These are phyloP conservation scores for Oegoconia quadripuncta DNA, from an alignment of 2,888 invertebrate genomes.

Conservation along the genomic window DNA sequence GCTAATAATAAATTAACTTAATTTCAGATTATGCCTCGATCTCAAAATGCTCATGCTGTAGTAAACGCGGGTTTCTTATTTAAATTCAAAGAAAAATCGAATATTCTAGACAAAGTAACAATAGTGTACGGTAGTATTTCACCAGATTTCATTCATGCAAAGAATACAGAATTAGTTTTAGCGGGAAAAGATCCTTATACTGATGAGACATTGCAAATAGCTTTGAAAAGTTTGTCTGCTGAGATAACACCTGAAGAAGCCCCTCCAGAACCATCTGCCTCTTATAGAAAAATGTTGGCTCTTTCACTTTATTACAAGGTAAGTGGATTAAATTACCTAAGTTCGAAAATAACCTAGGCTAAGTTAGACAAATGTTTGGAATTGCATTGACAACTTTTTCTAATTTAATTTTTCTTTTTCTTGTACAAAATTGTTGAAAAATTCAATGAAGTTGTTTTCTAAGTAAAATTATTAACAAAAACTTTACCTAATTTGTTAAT, in stretches of 20 bases:
- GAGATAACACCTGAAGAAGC: conserved; percentile 50
- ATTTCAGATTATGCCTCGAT: conserved; percentile 84
- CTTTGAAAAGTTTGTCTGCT: conserved; percentile 33
- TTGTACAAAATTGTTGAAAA: too few relatives aligned
- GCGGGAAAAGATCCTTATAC: conserved; percentile 56
- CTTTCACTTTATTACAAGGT: conserved; percentile 83
- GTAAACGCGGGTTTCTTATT: conserved; percentile 86
- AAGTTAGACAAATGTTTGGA: too few relatives aligned
- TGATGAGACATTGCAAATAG: conserved; percentile 54
- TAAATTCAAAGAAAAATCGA: conserved; percentile 26
- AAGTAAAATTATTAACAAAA: too few relatives aligned
- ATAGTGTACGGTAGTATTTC: conserved; percentile 80
- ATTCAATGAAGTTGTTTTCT: too few relatives aligned
- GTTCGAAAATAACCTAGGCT: too few relatives aligned
- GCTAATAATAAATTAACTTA: not conserved
- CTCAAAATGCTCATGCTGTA: conserved; percentile 85
- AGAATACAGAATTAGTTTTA: conserved; percentile 69
- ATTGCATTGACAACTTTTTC: too few relatives aligned
- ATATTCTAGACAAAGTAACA: conserved; percentile 45
- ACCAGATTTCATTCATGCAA: conserved; percentile 60
- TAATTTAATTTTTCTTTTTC: too few relatives aligned
- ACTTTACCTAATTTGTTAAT: not conserved
- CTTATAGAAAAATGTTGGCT: conserved; percentile 80
- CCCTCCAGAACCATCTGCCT: conserved; percentile 78
- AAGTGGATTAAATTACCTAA: conserved; percentile 11